Evolutionary conservation across 2,888 invertebrate species (phyloP), one percentile per base, ranked within the genome.

Genomic region (Tanypteryx hageni): DNA sequence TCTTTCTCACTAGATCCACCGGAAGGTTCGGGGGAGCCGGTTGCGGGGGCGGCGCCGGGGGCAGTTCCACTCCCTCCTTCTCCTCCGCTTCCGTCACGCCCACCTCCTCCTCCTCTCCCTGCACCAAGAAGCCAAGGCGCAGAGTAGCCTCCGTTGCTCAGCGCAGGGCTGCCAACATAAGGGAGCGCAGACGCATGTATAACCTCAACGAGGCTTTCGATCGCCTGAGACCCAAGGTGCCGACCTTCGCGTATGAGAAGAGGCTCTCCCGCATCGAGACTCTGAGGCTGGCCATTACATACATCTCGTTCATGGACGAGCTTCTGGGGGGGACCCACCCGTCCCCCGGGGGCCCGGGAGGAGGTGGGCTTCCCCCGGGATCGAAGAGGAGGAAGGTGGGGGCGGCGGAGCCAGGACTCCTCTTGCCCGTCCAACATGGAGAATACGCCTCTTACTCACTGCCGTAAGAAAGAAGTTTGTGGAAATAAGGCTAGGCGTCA

Each of bases 211-310:
- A 99, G 95, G 99, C 99, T 0, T 99, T 99, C 94, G 99, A 99
- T 94, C 98, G 98, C 94, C 95, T 99, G 81, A 96, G 99, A 57
- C 96, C 98, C 94, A 98, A 98, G 96, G 97, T 99, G 8, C 99
- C 99, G 31, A 99, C 99, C 0, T 99, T 99, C 94, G 99, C 99
- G 0, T 99, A 99, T 95, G 99, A 99, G 95, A 99, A 99, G 95
- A 97, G 99, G 0, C 96, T 99, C 2, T 99, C 99, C 0, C 97
- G 99, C 93, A 99, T 99, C 94, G 99, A 99, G 95, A 99, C 99
- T 0, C 96, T 99, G 0, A 97, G 99, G 0, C 95, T 99, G 94
- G 99, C 99, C 92, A 99, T 99, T 94, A 99, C 98, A 0, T 99
- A 99, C 95, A 99, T 99, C 94, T 97, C 98, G 93, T 99, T 99